A percentile compares a stretch with the other conserved stretches of the same genome.
These are phyloP conservation scores for Sparidentex hasta DNA, from an alignment of 2,797 vertebrate genomes.

Conservation along the genomic window DNA sequence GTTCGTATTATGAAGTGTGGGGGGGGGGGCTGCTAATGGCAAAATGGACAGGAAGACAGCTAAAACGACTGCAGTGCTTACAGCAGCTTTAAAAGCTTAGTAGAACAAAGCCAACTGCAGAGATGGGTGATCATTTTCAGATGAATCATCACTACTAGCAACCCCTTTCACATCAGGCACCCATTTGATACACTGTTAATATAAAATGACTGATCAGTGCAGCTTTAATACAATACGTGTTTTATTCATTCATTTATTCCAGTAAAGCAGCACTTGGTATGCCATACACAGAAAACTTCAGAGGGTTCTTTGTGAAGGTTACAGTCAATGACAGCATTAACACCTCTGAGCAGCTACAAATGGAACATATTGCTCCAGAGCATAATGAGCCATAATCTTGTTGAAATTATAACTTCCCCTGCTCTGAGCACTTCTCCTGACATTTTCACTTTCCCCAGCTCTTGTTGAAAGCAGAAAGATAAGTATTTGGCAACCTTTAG, in stretches of 20 bases:
- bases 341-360: conserved; percentile 14
- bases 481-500: conserved; percentile 35
- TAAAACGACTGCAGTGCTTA: too few relatives aligned
- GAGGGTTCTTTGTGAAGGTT: background rate
- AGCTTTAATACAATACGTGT: background rate
- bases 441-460: conserved; percentile 22
- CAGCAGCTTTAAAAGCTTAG: too few relatives aligned
- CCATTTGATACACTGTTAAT: background rate
- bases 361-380: conserved; percentile 12
- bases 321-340: background rate
- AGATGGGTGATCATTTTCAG: background rate
- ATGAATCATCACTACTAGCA: background rate
- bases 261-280: background rate
- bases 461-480: conserved; percentile 24
- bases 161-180: too few relatives aligned
- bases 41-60: too few relatives aligned
- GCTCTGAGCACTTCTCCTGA: conserved; percentile 13
- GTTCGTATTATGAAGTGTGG: too few relatives aligned
- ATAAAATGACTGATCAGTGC: background rate
- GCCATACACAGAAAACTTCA: background rate
- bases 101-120: background rate
- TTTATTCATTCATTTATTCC: background rate
- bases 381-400: conserved; percentile 30
- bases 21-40: too few relatives aligned
- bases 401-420: conserved; percentile 25